Evolutionary conservation across 2,113 vertebrate species (phyloP).

Genomic region (Sorex araneus): DNA sequence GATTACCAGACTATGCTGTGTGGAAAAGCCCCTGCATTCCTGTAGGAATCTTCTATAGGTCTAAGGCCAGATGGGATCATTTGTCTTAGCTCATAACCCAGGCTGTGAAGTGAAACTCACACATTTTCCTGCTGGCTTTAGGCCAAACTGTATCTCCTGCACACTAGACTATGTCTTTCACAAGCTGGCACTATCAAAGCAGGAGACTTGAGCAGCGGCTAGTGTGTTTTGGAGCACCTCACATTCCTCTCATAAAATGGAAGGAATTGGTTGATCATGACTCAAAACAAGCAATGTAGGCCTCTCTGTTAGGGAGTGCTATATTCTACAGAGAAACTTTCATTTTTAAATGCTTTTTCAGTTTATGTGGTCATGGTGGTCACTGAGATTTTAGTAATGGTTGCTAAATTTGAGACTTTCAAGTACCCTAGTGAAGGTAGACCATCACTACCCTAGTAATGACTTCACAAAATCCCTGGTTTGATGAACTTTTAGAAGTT

Average conservation of each 20-base stretch:
- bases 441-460: too few relatives aligned
- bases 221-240: background rate
- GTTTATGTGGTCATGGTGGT: background rate
- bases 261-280: background rate
- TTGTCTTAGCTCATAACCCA: conserved; percentile 81
- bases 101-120: conserved; percentile 79
- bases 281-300: background rate
- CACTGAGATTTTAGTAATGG: conserved; percentile 19
- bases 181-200: conserved; percentile 46
- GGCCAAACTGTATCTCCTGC: conserved; percentile 66
- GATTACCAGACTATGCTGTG: conserved; percentile 70
- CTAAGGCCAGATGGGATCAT: conserved; percentile 79
- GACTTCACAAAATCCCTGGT: background rate
- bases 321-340: background rate
- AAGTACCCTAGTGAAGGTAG: background rate
- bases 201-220: background rate
- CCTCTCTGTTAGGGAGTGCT: background rate
- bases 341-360: background rate
- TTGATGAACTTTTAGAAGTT: background rate
- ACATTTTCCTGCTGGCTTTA: conserved; percentile 76
- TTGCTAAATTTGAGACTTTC: conserved; percentile 11
- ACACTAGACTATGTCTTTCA: background rate
- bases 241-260: background rate
- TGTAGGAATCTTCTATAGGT: conserved; percentile 30
- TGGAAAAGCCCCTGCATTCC: conserved; percentile 67